These are phyloP conservation scores for Meloidogyne exigua DNA, from an alignment of 1,140 invertebrate species.

Conservation along the genomic window DNA sequence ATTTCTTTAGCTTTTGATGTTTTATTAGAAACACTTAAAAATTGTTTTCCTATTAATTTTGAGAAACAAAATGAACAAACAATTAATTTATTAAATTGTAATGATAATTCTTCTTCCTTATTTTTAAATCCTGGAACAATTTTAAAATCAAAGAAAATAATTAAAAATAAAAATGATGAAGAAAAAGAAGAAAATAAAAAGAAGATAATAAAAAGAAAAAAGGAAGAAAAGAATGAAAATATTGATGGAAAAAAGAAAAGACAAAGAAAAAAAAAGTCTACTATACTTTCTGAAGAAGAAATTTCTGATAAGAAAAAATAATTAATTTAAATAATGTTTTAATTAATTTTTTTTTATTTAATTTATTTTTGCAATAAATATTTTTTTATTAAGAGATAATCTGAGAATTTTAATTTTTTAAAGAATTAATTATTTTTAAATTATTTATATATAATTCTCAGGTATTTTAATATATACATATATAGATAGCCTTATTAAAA, in stretches of 20 bases:
- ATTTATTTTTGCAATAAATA: background rate
- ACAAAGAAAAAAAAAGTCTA: background rate
- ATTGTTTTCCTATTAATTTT: conserved; percentile 25
- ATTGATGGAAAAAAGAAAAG: background rate
- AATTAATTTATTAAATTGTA: background rate
- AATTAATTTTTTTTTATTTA: background rate
- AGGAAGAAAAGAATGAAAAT: background rate
- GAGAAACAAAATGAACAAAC: background rate
- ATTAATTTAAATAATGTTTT: background rate
- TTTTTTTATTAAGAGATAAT: too few relatives aligned
- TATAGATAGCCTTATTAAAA: too few relatives aligned
- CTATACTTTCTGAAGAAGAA: conserved; percentile 2
- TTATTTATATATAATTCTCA: too few relatives aligned
- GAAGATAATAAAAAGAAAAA: background rate
- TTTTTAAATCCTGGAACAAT: background rate
- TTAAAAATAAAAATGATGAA: background rate
- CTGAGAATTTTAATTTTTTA: too few relatives aligned
- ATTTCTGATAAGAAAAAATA: background rate
- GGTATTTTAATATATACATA: too few relatives aligned
- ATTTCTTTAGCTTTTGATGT: conserved; percentile 30
- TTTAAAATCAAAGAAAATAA: conserved; percentile 1
- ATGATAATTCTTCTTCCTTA: background rate
- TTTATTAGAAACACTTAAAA: conserved; percentile 13
- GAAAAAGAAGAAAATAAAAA: background rate
- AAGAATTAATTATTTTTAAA: too few relatives aligned